phyloP scores from a whole-genome alignment of 2,888 invertebrate species.

The Orthosia gracilis region DNA sequence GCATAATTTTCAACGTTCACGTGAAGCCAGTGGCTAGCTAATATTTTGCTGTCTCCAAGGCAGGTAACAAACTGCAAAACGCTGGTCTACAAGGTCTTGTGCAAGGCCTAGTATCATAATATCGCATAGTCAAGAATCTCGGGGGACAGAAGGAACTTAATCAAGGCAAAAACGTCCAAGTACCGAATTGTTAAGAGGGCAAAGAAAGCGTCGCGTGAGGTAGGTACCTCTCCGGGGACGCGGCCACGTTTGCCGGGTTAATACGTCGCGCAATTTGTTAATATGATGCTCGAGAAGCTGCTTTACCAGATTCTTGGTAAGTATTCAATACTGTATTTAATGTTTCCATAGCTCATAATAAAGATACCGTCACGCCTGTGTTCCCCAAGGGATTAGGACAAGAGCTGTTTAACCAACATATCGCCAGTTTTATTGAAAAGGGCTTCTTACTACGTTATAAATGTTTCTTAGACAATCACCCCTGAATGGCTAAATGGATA shows the following conservation, averaged over 20 bases:
- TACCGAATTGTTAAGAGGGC: slow-evolving; percentile 20
- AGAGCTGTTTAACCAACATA: not conserved
- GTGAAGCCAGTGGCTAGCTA: too few species aligned
- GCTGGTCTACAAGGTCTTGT: not conserved
- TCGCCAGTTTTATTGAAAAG: too few species aligned
- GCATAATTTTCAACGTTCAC: too few species aligned
- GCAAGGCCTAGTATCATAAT: not conserved
- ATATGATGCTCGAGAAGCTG: not conserved
- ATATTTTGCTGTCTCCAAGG: not conserved
- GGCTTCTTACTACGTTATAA: too few species aligned
- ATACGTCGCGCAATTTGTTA: not conserved
- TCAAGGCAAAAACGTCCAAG: slow-evolving; percentile 47
- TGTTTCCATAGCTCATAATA: not conserved
- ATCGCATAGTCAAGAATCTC: slow-evolving; percentile 38
- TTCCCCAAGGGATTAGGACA: not conserved
- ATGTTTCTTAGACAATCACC: too few species aligned
- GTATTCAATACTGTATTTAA: not conserved
- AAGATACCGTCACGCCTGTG: not conserved
- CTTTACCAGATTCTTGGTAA: not conserved
- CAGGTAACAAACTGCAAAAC: not conserved
- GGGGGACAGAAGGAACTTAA: slow-evolving; percentile 41
- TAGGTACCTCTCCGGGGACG: slow-evolving; percentile 23
- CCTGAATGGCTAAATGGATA: too few species aligned
- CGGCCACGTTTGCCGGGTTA: not conserved
- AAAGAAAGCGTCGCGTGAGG: slow-evolving; percentile 18